Percentiles rank a stretch among this genome's conserved stretches.
Evolutionary conservation across 2,888 invertebrate genomes (phyloP).

Genomic region (Thera obeliscata): DNA sequence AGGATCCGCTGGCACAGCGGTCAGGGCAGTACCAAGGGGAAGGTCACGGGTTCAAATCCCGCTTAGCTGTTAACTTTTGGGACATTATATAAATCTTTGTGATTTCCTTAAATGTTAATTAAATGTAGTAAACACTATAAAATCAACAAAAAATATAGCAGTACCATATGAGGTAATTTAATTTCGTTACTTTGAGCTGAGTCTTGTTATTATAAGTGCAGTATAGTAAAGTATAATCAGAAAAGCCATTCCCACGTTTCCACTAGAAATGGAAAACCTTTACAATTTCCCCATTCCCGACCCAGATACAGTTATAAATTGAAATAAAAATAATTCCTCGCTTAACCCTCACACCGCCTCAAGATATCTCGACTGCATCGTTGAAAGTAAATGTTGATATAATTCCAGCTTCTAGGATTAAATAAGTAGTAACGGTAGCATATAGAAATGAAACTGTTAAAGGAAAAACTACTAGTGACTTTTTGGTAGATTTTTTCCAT

Average conservation of each 20-base stretch:
- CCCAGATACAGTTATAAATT: constrained; percentile 44
- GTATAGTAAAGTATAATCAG: constrained; percentile 21
- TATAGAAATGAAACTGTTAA: constrained; percentile 14
- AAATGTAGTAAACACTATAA: too few relatives aligned
- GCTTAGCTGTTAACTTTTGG: too few relatives aligned
- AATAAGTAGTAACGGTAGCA: constrained; percentile 4
- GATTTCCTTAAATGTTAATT: too few relatives aligned
- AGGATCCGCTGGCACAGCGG: too few relatives aligned
- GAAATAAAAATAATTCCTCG: constrained; percentile 71
- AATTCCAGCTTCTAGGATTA: constrained; percentile 64
- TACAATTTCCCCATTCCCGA: constrained; percentile 33
- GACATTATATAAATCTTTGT: too few relatives aligned
- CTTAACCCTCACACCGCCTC: constrained; percentile 67
- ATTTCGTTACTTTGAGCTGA: constrained; percentile 22
- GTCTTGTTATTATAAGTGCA: neutral
- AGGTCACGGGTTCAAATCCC: too few relatives aligned
- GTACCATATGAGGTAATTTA: too few relatives aligned
- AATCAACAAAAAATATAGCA: too few relatives aligned
- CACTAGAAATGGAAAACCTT: constrained; percentile 27
- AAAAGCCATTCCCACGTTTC: constrained; percentile 19
- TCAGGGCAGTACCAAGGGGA: too few relatives aligned
- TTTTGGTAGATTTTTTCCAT: too few relatives aligned
- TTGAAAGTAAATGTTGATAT: constrained; percentile 81
- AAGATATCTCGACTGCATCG: constrained; percentile 80
- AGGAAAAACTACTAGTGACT: too few relatives aligned